phyloP scores from a whole-genome alignment of 2,888 invertebrate species.

The Dusona sp. region DNA sequence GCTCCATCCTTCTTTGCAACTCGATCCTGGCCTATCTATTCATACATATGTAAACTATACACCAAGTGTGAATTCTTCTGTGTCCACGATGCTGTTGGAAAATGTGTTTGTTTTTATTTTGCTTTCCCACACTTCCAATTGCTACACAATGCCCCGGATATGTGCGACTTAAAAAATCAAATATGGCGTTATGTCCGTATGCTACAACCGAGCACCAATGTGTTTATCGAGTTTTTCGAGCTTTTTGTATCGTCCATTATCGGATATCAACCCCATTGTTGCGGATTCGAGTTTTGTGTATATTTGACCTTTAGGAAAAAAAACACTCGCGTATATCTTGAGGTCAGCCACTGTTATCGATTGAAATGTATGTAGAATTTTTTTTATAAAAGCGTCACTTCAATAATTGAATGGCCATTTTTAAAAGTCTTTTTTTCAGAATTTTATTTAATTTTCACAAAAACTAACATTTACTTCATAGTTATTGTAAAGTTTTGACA shows the following conservation, averaged over 20 bases:
- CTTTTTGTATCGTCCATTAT: not conserved
- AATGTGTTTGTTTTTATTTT: conserved; percentile 32
- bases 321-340: not conserved
- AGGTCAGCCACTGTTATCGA: not conserved
- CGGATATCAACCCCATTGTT: not conserved
- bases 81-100: not conserved
- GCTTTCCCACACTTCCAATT: not conserved
- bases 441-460: not conserved
- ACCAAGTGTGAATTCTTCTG: not conserved
- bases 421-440: not conserved
- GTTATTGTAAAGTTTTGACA: not conserved
- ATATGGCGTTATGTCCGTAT: not conserved
- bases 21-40: conserved; percentile 33
- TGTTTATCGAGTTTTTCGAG: not conserved
- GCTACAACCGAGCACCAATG: not conserved
- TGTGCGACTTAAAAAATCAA: not conserved
- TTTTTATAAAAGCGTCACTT: not conserved
- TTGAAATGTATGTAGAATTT: not conserved
- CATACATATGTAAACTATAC: conserved; percentile 14
- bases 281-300: not conserved
- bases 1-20: conserved; percentile 46
- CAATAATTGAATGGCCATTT: no score
- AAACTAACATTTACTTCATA: not conserved
- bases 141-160: not conserved
- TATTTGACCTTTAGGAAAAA: not conserved